Base-by-base conservation (phyloP, 2,113 vertebrate genomes). In the Hystrix brachyura region DNA sequence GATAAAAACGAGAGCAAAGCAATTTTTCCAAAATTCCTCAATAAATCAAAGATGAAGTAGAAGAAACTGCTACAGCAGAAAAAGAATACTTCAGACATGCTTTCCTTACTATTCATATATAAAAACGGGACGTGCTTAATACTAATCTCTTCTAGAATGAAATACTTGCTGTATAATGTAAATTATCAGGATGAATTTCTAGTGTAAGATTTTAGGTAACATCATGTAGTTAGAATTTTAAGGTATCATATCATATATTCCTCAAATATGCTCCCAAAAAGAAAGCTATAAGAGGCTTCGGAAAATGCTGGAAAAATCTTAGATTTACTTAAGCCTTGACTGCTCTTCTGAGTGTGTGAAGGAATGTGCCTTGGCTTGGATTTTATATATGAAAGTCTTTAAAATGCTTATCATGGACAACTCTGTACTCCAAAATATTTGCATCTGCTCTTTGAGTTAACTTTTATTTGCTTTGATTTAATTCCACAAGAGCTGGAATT, bases 11-110 rank as follows among this genome's bases (percentile, higher is more conserved):
- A 7, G 18, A 85, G 18, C 57, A 84, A 85, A 92, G 17, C 19
- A 80, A 71, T 69, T 53, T 87, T 88, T 92, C 53, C n/a, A 65
- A 86, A 87, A 87, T 94, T 71, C 43, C 14, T 48, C 53, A 9
- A 5, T 65, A 57, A 92, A 90, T 3, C 23, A 87, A 80, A 51
- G 7, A 55, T 83, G 38, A 95, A 96, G 51, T 57, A 90, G 86
- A 53, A 34, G 2, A 76, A 87, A 79, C 59, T 78, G 48, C 55
- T 82, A 87, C 60, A 78, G 43, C 18, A 51, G 7, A 65, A 17
- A 88, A 78, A 81, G 48, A 91, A 11, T 87, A 86, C 92, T 82
- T 90, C 34, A 59, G 0, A 78, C 10, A 4, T 69, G 1, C 67
- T 62, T 97, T 72, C 21, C 82, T 92, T 51, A 65, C 19, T 76